Percentiles rank a stretch among this genome's conserved stretches.
Evolutionary conservation across 1,140 invertebrate species (phyloP).

Genomic region (Mactra quadrangularis): DNA sequence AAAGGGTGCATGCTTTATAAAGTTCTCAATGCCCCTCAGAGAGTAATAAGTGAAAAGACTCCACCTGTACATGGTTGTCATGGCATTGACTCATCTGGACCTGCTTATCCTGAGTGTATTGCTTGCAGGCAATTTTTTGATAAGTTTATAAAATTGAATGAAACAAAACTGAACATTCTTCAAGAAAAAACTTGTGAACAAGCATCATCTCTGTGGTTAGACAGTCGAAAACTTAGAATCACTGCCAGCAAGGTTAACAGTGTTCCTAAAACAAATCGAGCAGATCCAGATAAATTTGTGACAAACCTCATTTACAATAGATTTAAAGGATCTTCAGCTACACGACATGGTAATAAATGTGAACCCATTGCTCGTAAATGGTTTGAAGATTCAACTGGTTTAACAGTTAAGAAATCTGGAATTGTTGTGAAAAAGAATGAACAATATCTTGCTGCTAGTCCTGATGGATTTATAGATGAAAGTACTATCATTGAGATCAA

Average conservation of each 20-base stretch:
- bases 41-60: neutral
- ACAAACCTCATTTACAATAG: constrained; percentile 26
- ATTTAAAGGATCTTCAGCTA: constrained; percentile 15
- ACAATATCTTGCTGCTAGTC: constrained; percentile 22
- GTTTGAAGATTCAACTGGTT: constrained; percentile 22
- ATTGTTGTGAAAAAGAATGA: constrained; percentile 16
- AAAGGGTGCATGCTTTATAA: constrained; percentile 17
- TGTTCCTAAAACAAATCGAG: constrained; percentile 22
- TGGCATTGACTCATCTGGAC: neutral
- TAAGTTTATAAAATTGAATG: constrained; percentile 12
- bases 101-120: neutral
- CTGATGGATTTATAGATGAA: constrained; percentile 31
- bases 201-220: constrained; percentile 5
- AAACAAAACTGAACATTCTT: neutral
- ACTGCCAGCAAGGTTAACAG: constrained; percentile 24
- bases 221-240: constrained; percentile 32
- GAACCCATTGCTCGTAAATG: constrained; percentile 40
- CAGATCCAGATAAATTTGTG: constrained; percentile 24
- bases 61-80: neutral
- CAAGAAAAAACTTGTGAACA: constrained; percentile 4
- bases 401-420: neutral
- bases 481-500: constrained; percentile 38
- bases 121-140: constrained; percentile 2
- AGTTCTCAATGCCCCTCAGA: constrained; percentile 21
- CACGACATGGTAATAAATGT: constrained; percentile 11